Evolutionary conservation across 1,140 invertebrate genomes (phyloP), one percentile per base, ranked within the genome.

Genomic region (Drosophila takahashii): DNA sequence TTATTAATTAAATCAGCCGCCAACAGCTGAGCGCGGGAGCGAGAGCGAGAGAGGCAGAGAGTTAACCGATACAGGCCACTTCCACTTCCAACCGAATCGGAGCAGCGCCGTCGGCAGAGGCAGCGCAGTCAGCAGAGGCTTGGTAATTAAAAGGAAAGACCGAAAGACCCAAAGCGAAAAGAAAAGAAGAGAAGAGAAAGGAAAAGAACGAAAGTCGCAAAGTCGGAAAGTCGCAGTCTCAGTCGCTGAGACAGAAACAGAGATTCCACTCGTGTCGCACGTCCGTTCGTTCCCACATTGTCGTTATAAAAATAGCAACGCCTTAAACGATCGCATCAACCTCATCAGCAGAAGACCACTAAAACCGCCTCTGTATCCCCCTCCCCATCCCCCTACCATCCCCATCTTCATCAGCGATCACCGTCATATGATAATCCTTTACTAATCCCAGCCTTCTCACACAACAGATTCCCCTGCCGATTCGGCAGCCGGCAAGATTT

Each of bases 1-100:
- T 81, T 87, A 87, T 87, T 87, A 87, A 87, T 87, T 87, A 76
- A 87, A 87, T 87, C 83, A 89, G 71, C 76, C 36, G 66, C 44
- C 52, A 77, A 70, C 70, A 75, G 59, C 71, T 44, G 64, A 62
- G 54, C 48, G 65, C 62, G 62, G 16, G 64, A 42, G 18, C 8
- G 41, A 70, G 39, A 36, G 16, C 26, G 36, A 27, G 39, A 32
- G 36, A 34, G 64, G n/a, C 37, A 67, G 60, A 65, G 22, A 39
- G 61, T 59, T 53, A 41, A 41, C 52, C 52, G 37, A 41, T 56
- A 37, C 52, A 26, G 22, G 29, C 42, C 29, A 54, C 58, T 65
- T 53, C 66, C 74, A 52, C 64, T 58, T 59, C 53, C 57, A 73
- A 60, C 51, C 52, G 58, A 41, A 58, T 47, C 71, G 64, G 45